Conservation (phyloP, 2,797 vertebrate genomes). For the Mormyrus proboscirostris region DNA sequence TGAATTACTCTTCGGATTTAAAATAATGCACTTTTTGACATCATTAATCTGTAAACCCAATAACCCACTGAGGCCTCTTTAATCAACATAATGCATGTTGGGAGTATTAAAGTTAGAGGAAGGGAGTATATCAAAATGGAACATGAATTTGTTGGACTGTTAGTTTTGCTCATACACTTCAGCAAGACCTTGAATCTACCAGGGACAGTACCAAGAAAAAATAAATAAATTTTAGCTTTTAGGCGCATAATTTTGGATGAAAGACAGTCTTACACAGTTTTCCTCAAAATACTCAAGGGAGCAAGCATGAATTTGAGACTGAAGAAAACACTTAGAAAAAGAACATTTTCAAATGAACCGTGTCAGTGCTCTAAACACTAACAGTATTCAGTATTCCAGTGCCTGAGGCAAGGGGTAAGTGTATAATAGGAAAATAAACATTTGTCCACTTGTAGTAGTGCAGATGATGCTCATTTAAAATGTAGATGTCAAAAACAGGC, state of each 20-base stretch:
- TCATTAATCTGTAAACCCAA: constrained; percentile 21
- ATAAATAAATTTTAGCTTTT: background rate
- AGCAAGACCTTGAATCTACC: background rate
- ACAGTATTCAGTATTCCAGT: constrained; percentile 42
- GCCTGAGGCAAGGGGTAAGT: constrained; percentile 36
- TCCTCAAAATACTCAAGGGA: background rate
- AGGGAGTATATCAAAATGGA: background rate
- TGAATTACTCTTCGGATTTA: constrained; percentile 19
- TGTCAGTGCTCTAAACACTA: constrained; percentile 32
- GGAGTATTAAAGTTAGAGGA: background rate
- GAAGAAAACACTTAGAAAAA: constrained; percentile 33
- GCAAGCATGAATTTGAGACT: background rate
- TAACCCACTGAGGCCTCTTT: constrained; percentile 17
- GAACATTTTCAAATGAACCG: constrained; percentile 37
- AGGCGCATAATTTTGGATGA: background rate
- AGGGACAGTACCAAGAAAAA: background rate
- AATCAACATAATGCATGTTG: constrained; percentile 25
- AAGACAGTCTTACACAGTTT: background rate
- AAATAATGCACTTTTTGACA: constrained; percentile 32
- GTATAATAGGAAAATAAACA: constrained; percentile 35
- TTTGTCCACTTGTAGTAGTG: constrained; percentile 44
- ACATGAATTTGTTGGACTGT: background rate
- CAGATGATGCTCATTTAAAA: constrained; percentile 56
- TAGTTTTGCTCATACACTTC: background rate
- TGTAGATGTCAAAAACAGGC: constrained; percentile 51